A percentile compares a stretch with the other conserved stretches of the same genome.
Evolutionary conservation across 2,113 vertebrate species (phyloP).

Genomic region (Bambusicola thoracicus): DNA sequence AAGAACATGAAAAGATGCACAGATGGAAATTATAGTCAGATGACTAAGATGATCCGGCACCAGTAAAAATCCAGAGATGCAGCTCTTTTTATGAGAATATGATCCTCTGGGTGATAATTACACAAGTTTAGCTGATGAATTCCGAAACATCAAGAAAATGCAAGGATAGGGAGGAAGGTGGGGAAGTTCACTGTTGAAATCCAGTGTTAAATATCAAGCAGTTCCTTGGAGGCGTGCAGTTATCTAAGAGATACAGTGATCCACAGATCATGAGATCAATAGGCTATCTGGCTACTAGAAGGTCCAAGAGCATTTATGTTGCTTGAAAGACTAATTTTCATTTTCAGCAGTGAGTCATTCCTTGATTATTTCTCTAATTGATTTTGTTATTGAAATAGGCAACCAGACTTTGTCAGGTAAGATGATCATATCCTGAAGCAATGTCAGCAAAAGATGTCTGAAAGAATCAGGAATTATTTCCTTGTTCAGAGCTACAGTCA

Average conservation of each 20-base stretch:
- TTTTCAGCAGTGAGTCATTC: background rate
- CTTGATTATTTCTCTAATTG: background rate
- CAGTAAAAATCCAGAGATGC: slow-evolving; percentile 34
- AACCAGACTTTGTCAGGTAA: background rate
- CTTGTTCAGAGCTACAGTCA: background rate
- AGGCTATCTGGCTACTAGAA: background rate
- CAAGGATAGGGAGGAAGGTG: background rate
- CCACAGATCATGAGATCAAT: background rate
- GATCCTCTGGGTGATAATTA: background rate
- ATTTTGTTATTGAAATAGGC: background rate
- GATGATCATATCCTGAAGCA: background rate
- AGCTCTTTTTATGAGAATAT: slow-evolving; percentile 19
- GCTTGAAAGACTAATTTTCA: background rate
- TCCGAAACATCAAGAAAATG: background rate
- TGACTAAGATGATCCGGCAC: slow-evolving; percentile 54
- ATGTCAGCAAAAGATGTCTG: background rate
- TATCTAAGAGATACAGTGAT: background rate
- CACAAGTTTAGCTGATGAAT: slow-evolving; percentile 14
- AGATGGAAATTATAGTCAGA: slow-evolving; percentile 61
- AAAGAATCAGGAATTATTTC: background rate
- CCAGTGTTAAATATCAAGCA: background rate
- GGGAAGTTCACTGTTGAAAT: background rate
- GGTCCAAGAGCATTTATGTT: background rate
- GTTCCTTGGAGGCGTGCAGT: background rate
- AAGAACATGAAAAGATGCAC: slow-evolving; percentile 65